Percentiles rank a stretch among this genome's conserved stretches.
Conservation (phyloP, 2,113 vertebrate species). For the Myanophis thanlyinensis region DNA sequence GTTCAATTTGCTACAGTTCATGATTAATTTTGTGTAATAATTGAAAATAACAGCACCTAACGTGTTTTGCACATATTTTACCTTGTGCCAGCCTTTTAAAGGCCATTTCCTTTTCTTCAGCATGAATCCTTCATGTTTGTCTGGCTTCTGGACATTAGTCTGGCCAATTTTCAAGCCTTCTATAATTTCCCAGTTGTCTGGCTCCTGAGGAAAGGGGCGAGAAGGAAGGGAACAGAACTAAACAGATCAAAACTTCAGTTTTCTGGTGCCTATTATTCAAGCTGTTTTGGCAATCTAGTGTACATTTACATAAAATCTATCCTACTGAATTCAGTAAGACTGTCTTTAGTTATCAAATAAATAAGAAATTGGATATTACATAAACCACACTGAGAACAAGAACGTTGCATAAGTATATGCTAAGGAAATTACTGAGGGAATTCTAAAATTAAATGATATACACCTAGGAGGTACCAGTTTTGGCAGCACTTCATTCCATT, state of each 20-base stretch:
- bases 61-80: constrained; percentile 56
- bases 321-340: neutral
- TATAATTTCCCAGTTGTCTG: constrained; percentile 98
- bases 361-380: neutral
- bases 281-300: neutral
- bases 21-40: neutral
- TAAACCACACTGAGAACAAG: neutral
- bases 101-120: constrained; percentile 99
- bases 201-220: constrained; percentile 76
- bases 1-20: constrained; percentile 11
- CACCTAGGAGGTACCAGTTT: neutral
- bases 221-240: neutral
- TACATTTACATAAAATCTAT: neutral
- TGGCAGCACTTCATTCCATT: neutral
- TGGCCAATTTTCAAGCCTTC: constrained; percentile 98
- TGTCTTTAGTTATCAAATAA: neutral
- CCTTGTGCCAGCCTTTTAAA: constrained; percentile 99
- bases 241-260: constrained; percentile 7
- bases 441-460: neutral
- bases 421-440: neutral
- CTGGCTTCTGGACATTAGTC: constrained; percentile 93
- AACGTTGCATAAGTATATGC: neutral
- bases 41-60: neutral
- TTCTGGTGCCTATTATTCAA: neutral
- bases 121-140: constrained; percentile 98